phyloP scores from a whole-genome alignment of 2,113 vertebrate genomes.

The Cervus canadensis region DNA sequence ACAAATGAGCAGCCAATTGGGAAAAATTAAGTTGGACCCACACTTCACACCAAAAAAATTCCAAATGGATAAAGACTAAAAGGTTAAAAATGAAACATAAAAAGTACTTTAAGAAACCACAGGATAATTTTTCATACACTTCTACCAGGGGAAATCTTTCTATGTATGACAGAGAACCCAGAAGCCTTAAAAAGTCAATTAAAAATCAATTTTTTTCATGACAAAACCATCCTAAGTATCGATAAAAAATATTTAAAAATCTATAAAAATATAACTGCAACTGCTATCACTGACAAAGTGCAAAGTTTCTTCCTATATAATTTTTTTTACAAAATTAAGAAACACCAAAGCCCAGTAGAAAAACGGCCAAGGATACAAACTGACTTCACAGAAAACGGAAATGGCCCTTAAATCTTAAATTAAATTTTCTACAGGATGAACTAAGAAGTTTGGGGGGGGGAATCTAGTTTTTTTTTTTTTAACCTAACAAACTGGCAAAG shows the following conservation, averaged over 20 bases:
- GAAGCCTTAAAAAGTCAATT: neutral
- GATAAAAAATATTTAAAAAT: neutral
- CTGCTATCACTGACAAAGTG: neutral
- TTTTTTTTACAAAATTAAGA: neutral
- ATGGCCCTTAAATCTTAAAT: neutral
- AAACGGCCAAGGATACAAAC: neutral
- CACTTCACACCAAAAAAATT: neutral
- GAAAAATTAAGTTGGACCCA: neutral
- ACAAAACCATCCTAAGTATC: neutral
- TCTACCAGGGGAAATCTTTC: neutral
- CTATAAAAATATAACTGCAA: neutral
- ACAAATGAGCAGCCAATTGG: neutral
- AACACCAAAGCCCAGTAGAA: neutral
- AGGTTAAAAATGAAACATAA: neutral
- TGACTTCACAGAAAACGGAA: neutral
- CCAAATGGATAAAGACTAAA: neutral
- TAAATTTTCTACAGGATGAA: neutral
- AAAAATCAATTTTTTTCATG: neutral
- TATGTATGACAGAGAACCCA: neutral
- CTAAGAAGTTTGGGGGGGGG: neutral
- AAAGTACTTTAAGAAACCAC: neutral
- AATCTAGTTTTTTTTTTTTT: neutral
- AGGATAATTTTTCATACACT: neutral
- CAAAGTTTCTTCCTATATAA: neutral
- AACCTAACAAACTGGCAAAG: neutral